Base-by-base conservation (phyloP, 2,888 invertebrate genomes). In the Lathronympha strigana region DNA sequence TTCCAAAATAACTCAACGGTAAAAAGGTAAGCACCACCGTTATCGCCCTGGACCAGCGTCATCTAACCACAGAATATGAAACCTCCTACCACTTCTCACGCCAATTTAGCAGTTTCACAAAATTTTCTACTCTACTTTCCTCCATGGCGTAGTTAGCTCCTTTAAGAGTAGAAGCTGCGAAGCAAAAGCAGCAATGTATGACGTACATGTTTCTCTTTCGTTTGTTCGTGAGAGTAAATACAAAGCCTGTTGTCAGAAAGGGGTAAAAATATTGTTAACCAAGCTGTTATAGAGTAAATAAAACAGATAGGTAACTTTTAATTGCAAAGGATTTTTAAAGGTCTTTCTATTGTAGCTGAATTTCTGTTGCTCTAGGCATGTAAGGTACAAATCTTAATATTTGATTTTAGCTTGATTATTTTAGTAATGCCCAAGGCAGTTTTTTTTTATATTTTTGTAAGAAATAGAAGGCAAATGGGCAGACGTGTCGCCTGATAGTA, bases 181-280 rank as follows among this genome's bases (percentile, higher is more conserved):
- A 19, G 13, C 4, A n/a, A 21, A 45, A 15, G n/a, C 17, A 25
- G 61, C n/a, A 61, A 66, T 54, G 66, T 45, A 61, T 31, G 1
- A 6, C 4, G 8, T 0, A 17, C 19, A 8, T 4, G 5, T 0
- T 3, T n/a, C 2, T 15, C 9, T 2, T 13, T 50, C 15, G 64
- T 51, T 38, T 6, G 5, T 11, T 25, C 15, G 36, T 53, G 15
- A 3, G 25, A 9, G 25, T 66, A 38, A 47, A 53, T 31, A 53
- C 47, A 47, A 60, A 60, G 58, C 47, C 49, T 53, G 60, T 53
- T 36, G 60, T 54, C n/a, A 40, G 47, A 40, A 61, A 66, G 61
- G 64, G 54, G 53, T 60, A 53, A 66, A 66, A 61, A 61, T 61
- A 66, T 61, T 61, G 45, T 54, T 38, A 60, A 33, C 25, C 28